Base-by-base conservation (phyloP, 2,797 vertebrate genomes). In the Glossophaga mutica region DNA sequence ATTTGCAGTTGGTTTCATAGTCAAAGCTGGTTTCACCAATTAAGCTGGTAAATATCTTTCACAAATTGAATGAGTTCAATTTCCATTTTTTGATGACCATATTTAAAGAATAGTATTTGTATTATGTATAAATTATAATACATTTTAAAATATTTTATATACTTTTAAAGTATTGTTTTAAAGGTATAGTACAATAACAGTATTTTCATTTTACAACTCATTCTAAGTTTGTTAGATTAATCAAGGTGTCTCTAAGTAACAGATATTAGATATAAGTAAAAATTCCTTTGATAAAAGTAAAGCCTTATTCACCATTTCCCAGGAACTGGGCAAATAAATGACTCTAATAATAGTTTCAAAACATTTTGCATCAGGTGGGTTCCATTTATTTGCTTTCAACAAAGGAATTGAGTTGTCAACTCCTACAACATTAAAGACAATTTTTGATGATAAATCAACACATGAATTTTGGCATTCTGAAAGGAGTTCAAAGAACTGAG, bases 11-110 rank as follows among this genome's bases (percentile, higher is more conserved):
- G 42, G 15, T 68, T 87, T 92, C 32, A 50, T 50, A 76, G 79
- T 87, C 44, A 83, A 90, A 46, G 62, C 9, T 24, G 37, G 26
- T 29, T 88, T 92, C 73, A 4, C 46, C 52, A 76, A 50, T 76
- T 62, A 94, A 29, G 48, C 26, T 89, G 29, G 7, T 62, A 74
- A 59, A 57, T 34, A 65, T 24, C 18, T 57, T 77, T 81, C 22
- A 82, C 77, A 90, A 96, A 79, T 19, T 44, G 12, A 89, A 24
- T 62, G 26, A 83, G 19, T 71, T 97, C 81, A 91, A 71, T 42
- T 52, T 91, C 32, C 8, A 42, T 12, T 0, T 92, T 87, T 96
- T 94, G 29, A 70, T 73, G 26, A 87, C 62, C 79, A 87, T 87
- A n/a, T 34, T 81, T 85, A 90, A 96, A 77, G n/a, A 18, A 26